These are phyloP conservation scores for Poecilobothrus nobilitatus DNA, from an alignment of 2,888 invertebrate genomes.

Conservation along the genomic window DNA sequence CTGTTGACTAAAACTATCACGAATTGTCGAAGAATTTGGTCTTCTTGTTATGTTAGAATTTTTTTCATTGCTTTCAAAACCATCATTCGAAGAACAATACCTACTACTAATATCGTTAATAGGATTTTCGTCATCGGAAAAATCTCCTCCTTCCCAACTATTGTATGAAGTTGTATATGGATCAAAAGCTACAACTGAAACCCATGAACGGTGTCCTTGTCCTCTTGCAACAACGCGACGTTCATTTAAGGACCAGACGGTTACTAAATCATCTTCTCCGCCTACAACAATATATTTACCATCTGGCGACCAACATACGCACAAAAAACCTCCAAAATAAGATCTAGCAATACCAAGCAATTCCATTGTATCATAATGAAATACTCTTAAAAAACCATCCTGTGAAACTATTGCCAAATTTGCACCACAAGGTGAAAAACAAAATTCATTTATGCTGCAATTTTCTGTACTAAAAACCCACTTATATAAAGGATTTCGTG, in stretches of 20 bases:
- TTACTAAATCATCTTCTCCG: slow-evolving; percentile 97
- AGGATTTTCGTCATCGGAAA: slow-evolving; percentile 51
- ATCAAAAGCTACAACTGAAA: slow-evolving; percentile 92
- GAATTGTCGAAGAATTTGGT: slow-evolving; percentile 40
- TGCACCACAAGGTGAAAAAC: slow-evolving; percentile 89
- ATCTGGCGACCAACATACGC: slow-evolving; percentile 98
- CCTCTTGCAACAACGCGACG: slow-evolving; percentile 93
- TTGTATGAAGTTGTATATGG: slow-evolving; percentile 70
- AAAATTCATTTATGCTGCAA: slow-evolving; percentile 88
- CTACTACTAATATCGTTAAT: slow-evolving; percentile 30
- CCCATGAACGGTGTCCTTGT: slow-evolving; percentile 97
- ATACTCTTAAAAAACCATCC: slow-evolving; percentile 90
- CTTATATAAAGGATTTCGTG: slow-evolving; percentile 89
- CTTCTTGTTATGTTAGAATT: slow-evolving; percentile 31
- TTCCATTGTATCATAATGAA: slow-evolving; percentile 97
- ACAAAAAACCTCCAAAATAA: slow-evolving; percentile 95
- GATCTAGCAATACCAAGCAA: slow-evolving; percentile 86
- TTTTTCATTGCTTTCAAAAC: slow-evolving; percentile 31
- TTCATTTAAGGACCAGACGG: slow-evolving; percentile 91
- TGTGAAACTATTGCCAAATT: slow-evolving; percentile 91
- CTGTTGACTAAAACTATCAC: slow-evolving; percentile 33
- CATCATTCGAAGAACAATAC: slow-evolving; percentile 26
- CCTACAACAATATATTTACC: slow-evolving; percentile 91
- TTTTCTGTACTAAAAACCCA: slow-evolving; percentile 79
- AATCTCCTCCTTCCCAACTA: slow-evolving; percentile 50